Percentiles rank a stretch among this genome's conserved stretches.
Conservation (phyloP, 2,888 invertebrate genomes). For the Apamea monoglypha region DNA sequence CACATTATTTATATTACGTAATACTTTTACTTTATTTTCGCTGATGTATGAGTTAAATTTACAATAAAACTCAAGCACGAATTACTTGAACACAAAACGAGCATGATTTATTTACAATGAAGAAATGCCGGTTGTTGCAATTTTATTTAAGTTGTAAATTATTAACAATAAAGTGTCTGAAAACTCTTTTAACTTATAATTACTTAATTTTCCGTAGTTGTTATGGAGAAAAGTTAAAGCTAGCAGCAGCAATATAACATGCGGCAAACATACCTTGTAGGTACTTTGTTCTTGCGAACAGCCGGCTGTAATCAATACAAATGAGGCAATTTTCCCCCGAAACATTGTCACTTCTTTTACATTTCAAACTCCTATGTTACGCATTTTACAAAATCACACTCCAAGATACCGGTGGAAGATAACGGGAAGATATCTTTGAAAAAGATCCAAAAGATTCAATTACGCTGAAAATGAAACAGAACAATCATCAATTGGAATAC, state of each 20-base stretch:
- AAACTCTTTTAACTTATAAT: slow-evolving; percentile 2
- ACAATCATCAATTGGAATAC: not conserved
- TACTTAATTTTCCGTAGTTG: not conserved
- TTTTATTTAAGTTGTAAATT: slow-evolving; percentile 4
- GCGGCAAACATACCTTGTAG: not conserved
- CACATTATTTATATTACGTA: slow-evolving; percentile 63
- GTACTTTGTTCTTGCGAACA: not conserved
- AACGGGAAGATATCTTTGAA: slow-evolving; percentile 29
- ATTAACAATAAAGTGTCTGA: not conserved
- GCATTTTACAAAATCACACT: slow-evolving; percentile 27
- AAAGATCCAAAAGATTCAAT: slow-evolving; percentile 35
- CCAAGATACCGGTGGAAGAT: slow-evolving; percentile 41
- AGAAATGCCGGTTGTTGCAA: slow-evolving; percentile 23
- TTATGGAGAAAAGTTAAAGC: not conserved
- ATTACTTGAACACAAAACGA: slow-evolving; percentile 1
- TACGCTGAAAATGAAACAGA: slow-evolving; percentile 12
- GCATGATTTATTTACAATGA: slow-evolving; percentile 6
- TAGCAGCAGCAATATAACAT: not conserved
- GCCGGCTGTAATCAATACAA: slow-evolving; percentile 16
- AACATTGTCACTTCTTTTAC: not conserved
- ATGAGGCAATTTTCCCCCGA: not conserved
- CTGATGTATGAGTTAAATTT: slow-evolving; percentile 19
- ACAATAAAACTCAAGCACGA: slow-evolving; percentile 7
- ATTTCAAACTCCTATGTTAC: not conserved
- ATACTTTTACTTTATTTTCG: slow-evolving; percentile 60